These are phyloP conservation scores for Cinclus mexicanus DNA, from an alignment of 2,113 vertebrate genomes.

Conservation along the genomic window DNA sequence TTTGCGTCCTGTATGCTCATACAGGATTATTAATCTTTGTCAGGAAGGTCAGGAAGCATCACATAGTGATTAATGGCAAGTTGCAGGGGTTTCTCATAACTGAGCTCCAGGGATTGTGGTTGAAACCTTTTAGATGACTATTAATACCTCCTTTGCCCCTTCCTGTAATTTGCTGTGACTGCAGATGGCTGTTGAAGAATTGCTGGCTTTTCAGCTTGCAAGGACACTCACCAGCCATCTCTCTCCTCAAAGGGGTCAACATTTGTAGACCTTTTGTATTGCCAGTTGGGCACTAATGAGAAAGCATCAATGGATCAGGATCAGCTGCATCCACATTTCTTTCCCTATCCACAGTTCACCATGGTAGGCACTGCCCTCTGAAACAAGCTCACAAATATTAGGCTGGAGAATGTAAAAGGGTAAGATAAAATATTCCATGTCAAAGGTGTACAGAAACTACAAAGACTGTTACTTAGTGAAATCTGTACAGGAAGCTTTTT, in stretches of 20 bases:
- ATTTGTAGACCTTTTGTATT: neutral
- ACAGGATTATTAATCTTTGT: conserved; percentile 10
- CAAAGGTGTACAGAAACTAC: neutral
- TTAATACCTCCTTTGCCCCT: conserved; percentile 2
- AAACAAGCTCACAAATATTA: neutral
- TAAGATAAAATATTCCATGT: neutral
- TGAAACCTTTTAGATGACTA: conserved; percentile 22
- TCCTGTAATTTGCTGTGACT: neutral
- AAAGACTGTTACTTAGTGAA: neutral
- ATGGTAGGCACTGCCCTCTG: neutral
- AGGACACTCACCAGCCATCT: neutral
- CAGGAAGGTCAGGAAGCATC: neutral
- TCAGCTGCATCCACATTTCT: neutral
- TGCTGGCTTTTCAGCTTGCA: neutral
- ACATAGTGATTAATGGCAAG: neutral
- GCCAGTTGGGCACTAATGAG: neutral
- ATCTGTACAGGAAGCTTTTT: neutral
- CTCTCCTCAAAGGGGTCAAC: neutral
- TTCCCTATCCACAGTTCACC: neutral
- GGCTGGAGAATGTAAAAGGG: neutral
- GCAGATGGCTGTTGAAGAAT: neutral
- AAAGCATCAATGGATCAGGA: neutral
- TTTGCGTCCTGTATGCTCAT: neutral
- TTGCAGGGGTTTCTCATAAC: conserved; percentile 32
- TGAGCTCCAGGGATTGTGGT: neutral